Base-by-base conservation (phyloP, 2,113 vertebrate species). In the Glaucidium brasilianum region DNA sequence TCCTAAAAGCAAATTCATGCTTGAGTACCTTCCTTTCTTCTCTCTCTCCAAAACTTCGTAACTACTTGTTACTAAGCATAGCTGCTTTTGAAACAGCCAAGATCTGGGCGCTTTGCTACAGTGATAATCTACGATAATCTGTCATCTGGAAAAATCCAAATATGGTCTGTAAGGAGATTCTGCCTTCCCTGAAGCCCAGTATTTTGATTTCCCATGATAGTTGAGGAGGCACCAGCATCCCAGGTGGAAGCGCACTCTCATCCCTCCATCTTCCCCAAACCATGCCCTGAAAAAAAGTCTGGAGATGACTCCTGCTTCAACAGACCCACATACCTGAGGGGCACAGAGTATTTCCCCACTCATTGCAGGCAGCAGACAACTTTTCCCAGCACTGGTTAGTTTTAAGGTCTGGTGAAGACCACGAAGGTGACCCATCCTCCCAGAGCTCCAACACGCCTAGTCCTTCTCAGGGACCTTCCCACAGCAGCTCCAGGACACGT, bases 111-210 rank as follows among this genome's bases (percentile, higher is more conserved):
- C 87, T 90, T 92, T 72, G 90, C 91, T 95, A 68, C 13, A 6
- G 94, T 9, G 86, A 95, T 95, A 94, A 97, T 96, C 97, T 96
- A 85, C 5, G 35, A 95, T 90, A 96, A 96, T 93, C 97, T 96
- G 82, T 95, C 95, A 97, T 91, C 92, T 95, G 87, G 87, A 95
- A 98, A 90, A 97, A 97, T 64, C 92, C 90, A 97, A 96, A 96
- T 78, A 90, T 3, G 6, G 49, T 71, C 95, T 72, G 69, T 75
- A 86, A 96, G 71, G 94, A 97, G 95, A 97, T 85, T 94, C 94
- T 35, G n/a, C 71, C 60, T 95, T 94, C 88, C 94, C 74, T 50
- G 79, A 91, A 95, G 73, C 63, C 66, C 60, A 85, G 29, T 43
- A 73, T 96, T 97, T 77, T 86, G 49, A 95, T 72, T 92, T 97